Conservation (phyloP, 2,888 invertebrate species). For the Rugalucina vietnamica region DNA sequence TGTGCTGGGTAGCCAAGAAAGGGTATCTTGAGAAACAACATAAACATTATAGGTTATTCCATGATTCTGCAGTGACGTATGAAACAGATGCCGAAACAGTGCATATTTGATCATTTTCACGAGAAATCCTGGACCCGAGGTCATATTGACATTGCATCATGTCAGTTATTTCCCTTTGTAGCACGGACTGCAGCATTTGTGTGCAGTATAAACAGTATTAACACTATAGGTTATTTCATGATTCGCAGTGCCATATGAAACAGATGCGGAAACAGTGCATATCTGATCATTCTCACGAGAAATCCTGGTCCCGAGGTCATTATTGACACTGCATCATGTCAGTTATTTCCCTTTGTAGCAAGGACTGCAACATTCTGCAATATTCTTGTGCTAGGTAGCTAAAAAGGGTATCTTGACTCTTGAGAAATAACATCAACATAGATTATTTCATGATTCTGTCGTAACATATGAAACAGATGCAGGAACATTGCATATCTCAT, state of each 20-base stretch:
- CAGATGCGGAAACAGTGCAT: slow-evolving; percentile 59
- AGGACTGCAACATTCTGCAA: slow-evolving; percentile 70
- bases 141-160: slow-evolving; percentile 51
- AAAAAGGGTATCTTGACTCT: no score
- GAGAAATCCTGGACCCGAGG: no score
- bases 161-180: slow-evolving; percentile 45
- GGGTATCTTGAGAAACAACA: slow-evolving; percentile 51
- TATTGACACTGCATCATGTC: slow-evolving; percentile 48
- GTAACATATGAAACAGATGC: slow-evolving; percentile 56
- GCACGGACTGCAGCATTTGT: slow-evolving; percentile 64
- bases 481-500: slow-evolving; percentile 56
- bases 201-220: slow-evolving; percentile 66
- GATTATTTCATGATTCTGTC: slow-evolving; percentile 42
- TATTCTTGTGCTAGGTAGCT: no score
- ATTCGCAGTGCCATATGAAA: slow-evolving; percentile 50
- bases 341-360: slow-evolving; percentile 45
- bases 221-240: slow-evolving; percentile 42
- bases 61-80: slow-evolving; percentile 42
- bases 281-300: no score
- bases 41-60: slow-evolving; percentile 47
- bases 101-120: slow-evolving; percentile 54
- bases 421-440: slow-evolving; percentile 40
- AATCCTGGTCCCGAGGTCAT: no score
- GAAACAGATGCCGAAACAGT: slow-evolving; percentile 60
- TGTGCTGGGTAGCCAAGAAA: slow-evolving; percentile 72